A percentile compares a stretch with the other conserved stretches of the same genome.
Conservation (phyloP, 2,113 vertebrate species). For the Rhodinocichla rosea region DNA sequence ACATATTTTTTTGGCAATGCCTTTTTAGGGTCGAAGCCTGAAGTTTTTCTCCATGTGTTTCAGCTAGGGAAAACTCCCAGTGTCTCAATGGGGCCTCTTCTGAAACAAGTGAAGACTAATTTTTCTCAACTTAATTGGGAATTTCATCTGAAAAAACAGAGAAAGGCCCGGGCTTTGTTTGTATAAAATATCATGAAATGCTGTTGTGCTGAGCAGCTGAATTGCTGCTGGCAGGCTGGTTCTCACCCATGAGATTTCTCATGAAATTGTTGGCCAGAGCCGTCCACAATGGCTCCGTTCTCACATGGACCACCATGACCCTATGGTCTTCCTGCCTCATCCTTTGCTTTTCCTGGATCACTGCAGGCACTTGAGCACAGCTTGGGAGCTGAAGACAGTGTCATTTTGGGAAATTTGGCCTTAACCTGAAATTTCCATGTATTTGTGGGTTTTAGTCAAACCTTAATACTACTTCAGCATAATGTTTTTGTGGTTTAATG, state of each 20-base stretch:
- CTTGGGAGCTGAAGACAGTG: neutral
- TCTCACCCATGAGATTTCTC: neutral
- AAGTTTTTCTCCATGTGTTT: conserved; percentile 37
- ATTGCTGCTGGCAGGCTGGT: neutral
- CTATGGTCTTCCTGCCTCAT: neutral
- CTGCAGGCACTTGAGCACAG: neutral
- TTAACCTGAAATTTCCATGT: neutral
- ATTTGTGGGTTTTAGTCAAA: conserved; percentile 54
- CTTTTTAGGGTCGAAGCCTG: conserved; percentile 42
- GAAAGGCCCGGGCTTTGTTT: neutral
- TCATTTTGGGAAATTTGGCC: neutral
- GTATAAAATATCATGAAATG: neutral
- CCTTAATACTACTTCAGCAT: neutral
- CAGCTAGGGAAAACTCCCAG: conserved; percentile 9
- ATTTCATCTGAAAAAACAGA: conserved; percentile 20
- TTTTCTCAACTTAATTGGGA: neutral
- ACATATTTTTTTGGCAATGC: conserved; percentile 23
- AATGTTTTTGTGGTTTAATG: conserved; percentile 57
- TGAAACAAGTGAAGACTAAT: neutral
- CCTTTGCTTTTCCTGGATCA: neutral
- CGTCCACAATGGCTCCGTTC: neutral
- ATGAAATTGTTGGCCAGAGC: neutral
- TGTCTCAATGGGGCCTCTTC: neutral
- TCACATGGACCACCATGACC: neutral
- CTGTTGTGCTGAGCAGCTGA: neutral